A percentile compares a stretch with the other conserved stretches of the same genome.
These are phyloP conservation scores for Numenius phaeopus DNA, from an alignment of 2,797 vertebrate species.

Conservation along the genomic window DNA sequence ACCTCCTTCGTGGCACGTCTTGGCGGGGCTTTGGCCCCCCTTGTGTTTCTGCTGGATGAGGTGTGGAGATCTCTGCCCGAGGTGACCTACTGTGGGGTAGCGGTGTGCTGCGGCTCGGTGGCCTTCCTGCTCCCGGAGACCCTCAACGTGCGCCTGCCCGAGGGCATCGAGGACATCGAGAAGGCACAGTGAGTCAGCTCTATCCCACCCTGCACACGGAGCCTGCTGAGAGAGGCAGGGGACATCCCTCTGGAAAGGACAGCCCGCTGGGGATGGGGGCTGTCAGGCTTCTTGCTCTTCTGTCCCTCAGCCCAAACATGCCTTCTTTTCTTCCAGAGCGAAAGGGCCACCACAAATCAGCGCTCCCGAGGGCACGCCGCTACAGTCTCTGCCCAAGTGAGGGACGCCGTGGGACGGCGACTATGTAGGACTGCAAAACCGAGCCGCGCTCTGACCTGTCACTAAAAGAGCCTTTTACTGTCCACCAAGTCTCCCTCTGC, in stretches of 20 bases:
- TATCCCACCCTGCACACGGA: accelerated
- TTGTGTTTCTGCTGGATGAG: conserved; percentile 85
- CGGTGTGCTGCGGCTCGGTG: conserved; percentile 75
- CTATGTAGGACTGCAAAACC: neutral
- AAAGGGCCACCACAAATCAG: neutral
- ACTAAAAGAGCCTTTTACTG: neutral
- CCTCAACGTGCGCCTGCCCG: conserved; percentile 78
- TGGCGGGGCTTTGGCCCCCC: conserved; percentile 87
- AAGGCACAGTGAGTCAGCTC: conserved; percentile 71
- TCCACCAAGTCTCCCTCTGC: neutral
- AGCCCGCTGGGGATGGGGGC: accelerated
- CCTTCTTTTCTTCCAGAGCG: neutral
- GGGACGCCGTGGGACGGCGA: neutral
- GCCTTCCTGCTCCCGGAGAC: conserved; percentile 87
- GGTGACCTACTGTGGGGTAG: conserved; percentile 74
- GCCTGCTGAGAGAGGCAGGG: neutral
- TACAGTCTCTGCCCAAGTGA: conserved; percentile 35
- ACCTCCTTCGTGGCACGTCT: conserved; percentile 83
- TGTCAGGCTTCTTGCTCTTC: neutral
- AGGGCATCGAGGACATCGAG: conserved; percentile 90
- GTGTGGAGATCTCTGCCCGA: conserved; percentile 86
- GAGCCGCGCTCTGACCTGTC: neutral
- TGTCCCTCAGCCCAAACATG: accelerated
- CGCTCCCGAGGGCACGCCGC: accelerated
- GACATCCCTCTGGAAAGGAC: neutral